Base-by-base conservation (phyloP, 2,797 vertebrate genomes). In the Leptoclinus maculatus region DNA sequence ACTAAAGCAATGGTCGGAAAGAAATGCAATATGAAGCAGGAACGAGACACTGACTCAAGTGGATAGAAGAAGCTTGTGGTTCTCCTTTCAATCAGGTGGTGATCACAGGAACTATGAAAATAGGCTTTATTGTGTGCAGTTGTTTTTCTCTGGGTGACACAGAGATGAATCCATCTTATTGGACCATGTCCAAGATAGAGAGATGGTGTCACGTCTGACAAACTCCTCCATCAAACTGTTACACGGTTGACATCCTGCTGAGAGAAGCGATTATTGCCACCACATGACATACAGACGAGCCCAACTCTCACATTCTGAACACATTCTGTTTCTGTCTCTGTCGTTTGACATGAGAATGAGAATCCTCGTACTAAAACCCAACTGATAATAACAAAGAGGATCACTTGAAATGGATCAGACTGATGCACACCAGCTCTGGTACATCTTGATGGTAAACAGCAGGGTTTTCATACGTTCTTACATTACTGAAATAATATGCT, bases 211-310 rank as follows among this genome's bases (percentile, higher is more conserved):
- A 79, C 66, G 56, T 83, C 39, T 79, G 56, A 83, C 59, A 79
- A 84, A 82, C 54, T 68, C 65, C 70, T 86, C 53, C 66, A 84
- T 82, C 69, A 80, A 14, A 27, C 29, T 78, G 49, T 73, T 65
- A 32, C 57, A 84, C 27, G 67, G 38, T 66, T 66, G 78, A 62
- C 66, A 59, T 80, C 63, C 68, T 68, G 38, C 71, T 77, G 75
- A 41, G 47, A 72, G 64, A 74, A 80, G 69, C 23, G 47, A 80
- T 82, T 78, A 74, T 49, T 66, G 67, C 49, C 49, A 19, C 47
- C 43, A 58, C 53, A 53, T 29, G 60, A 68, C 25, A 58, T 43
- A 60, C 21, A 54, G 49, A 43, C 8, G 17, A 70, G 45, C 36
- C 17, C 4, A 63, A 47, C 29, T 49, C 67, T 59, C n/a, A 23